Percentiles rank a stretch among this genome's conserved stretches.
These are phyloP conservation scores for Tridacna gigas DNA, from an alignment of 2,888 invertebrate genomes.

Conservation along the genomic window DNA sequence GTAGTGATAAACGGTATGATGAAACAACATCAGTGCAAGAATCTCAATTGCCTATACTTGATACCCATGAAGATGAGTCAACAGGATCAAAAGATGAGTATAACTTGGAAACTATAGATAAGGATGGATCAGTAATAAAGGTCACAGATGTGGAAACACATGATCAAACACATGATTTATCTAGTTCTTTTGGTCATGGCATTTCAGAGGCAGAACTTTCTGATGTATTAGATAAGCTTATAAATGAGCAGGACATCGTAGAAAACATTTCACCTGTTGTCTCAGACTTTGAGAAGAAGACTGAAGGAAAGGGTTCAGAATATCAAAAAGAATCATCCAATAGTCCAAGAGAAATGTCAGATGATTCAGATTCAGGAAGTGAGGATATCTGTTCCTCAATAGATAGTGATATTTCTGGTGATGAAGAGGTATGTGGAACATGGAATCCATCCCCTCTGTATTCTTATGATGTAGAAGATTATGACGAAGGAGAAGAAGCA, in stretches of 20 bases:
- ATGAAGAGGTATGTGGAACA: constrained; percentile 44
- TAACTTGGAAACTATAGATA: too few relatives aligned
- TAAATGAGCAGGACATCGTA: constrained; percentile 21
- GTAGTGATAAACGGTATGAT: too few relatives aligned
- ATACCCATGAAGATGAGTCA: too few relatives aligned
- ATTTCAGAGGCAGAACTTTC: constrained; percentile 49
- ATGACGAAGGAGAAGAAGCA: constrained; percentile 8
- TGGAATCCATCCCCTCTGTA: constrained; percentile 60
- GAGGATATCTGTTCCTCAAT: constrained; percentile 30
- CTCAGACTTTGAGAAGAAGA: constrained; percentile 24
- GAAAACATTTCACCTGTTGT: constrained; percentile 32
- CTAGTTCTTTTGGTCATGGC: not conserved
- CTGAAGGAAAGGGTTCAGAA: not conserved
- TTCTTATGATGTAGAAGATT: not conserved
- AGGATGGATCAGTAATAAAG: too few relatives aligned
- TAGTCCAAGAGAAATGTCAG: constrained; percentile 16
- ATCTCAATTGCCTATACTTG: too few relatives aligned
- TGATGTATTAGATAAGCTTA: constrained; percentile 48
- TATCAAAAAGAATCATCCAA: not conserved
- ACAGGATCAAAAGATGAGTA: too few relatives aligned
- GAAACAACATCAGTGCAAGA: too few relatives aligned
- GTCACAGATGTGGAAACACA: too few relatives aligned
- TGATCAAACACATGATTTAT: too few relatives aligned
- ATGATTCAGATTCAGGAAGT: constrained; percentile 37
- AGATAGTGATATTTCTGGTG: constrained; percentile 59